Evolutionary conservation across 2,888 invertebrate genomes (phyloP), one percentile per base, ranked within the genome.

Genomic region (Bhutanitis thaidina): DNA sequence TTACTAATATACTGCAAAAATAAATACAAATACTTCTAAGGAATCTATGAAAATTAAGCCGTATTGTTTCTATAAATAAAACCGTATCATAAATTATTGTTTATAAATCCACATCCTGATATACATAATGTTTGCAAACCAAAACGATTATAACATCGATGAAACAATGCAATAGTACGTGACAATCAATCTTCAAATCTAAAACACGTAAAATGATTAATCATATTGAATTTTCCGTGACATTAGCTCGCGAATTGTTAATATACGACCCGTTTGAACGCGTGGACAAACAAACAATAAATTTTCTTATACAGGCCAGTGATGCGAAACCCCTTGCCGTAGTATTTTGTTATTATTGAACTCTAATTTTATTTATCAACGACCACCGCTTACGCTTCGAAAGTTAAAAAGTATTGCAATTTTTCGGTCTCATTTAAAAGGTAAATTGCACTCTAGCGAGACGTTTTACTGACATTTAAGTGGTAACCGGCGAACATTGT

Each of bases 281-380:
- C 59, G 56, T 60, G 64, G 62, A 56, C 62, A 62, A 63, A 62
- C 61, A 64, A 56, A 55, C 60, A 57, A 74, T 74, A 75, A 76
- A 77, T 75, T 20, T 59, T 60, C 52, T 59, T 69, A 70, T 73
- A 65, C 65, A 64, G 57, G 60, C 55, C 54, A 53, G 58, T 68
- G 63, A 62, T 52, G 55, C 57, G 63, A 70, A 67, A 62, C 72
- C 69, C 69, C 66, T 67, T 62, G 61, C 60, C 62, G 61, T 67
- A 67, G 67, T 70, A 66, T 62, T 60, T 58, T 59, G 58, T 64
- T 61, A 60, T 52, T 51, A 49, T 62, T 60, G 62, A 60, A 62
- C 61, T 65, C 69, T 65, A 71, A 71, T 67, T 64, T 67, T 65
- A 71, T 74, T 70, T 69, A 74, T 69, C 57, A 55, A 59, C 55